These are phyloP conservation scores for Ammodytes marinus DNA, from an alignment of 2,113 vertebrate genomes.

Conservation along the genomic window DNA sequence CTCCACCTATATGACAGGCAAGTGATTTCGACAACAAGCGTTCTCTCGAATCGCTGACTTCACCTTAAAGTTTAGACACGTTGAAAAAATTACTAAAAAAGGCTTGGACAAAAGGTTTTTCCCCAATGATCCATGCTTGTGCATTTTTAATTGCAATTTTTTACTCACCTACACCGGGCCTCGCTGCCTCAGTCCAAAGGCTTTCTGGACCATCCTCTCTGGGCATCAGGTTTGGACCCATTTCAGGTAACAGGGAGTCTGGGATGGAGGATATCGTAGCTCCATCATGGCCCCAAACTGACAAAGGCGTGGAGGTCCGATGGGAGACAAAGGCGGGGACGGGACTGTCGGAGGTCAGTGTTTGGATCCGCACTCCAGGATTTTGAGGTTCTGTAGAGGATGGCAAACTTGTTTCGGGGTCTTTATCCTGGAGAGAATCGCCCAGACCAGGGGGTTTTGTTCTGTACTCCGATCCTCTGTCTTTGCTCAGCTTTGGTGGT, in stretches of 20 bases:
- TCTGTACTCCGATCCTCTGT: background rate
- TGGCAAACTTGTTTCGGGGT: constrained; percentile 27
- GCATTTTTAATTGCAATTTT: background rate
- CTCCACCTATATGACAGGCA: too few relatives aligned
- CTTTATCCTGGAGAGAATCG: constrained; percentile 24
- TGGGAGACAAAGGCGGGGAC: constrained; percentile 29
- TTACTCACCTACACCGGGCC: constrained; percentile 68
- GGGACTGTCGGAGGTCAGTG: constrained; percentile 28
- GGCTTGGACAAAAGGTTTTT: background rate
- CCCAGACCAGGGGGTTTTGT: background rate
- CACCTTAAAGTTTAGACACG: background rate
- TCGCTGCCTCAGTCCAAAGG: constrained; percentile 79
- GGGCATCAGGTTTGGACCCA: constrained; percentile 67
- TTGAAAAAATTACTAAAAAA: background rate
- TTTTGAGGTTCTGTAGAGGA: constrained; percentile 32
- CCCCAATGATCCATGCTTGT: background rate
- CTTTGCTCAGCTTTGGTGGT: constrained; percentile 11
- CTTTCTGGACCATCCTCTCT: constrained; percentile 72
- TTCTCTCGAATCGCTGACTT: too few relatives aligned
- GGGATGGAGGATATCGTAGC: constrained; percentile 52
- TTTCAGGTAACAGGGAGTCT: constrained; percentile 70
- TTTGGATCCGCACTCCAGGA: constrained; percentile 25
- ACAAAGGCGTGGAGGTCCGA: constrained; percentile 43
- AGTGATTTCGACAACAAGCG: too few relatives aligned
- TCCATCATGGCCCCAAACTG: constrained; percentile 60